These are phyloP conservation scores for Procambarus virginalis DNA, from an alignment of 1,140 invertebrate genomes.

Conservation along the genomic window DNA sequence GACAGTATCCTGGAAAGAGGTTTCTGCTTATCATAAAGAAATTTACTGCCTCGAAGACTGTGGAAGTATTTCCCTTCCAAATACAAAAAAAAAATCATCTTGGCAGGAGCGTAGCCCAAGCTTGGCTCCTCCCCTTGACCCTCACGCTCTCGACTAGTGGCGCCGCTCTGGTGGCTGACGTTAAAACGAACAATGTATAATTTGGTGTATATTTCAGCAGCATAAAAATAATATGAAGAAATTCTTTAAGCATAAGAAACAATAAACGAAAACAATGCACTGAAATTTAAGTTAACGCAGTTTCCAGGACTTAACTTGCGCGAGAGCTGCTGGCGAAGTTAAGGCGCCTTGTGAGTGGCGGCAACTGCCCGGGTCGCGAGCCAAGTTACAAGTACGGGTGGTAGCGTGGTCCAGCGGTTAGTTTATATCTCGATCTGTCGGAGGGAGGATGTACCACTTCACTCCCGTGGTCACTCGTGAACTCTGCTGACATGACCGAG, in stretches of 20 bases:
- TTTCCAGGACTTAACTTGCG: background rate
- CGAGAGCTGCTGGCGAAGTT: conserved; percentile 20
- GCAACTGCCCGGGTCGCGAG: conserved; percentile 46
- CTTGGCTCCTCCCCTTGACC: conserved; percentile 33
- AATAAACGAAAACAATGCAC: background rate
- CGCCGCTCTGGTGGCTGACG: conserved; percentile 44
- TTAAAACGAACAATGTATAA: background rate
- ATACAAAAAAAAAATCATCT: background rate
- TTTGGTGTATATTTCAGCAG: background rate
- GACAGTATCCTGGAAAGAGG: background rate
- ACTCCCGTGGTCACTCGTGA: conserved; percentile 47
- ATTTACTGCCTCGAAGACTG: background rate
- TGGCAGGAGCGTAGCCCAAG: background rate
- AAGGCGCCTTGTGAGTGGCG: conserved; percentile 18
- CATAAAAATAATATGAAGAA: conserved; percentile 5
- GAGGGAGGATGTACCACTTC: conserved; percentile 49
- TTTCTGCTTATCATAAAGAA: background rate
- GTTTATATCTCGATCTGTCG: conserved; percentile 56
- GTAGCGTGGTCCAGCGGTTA: conserved; percentile 30
- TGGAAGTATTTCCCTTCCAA: background rate
- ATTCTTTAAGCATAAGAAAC: background rate
- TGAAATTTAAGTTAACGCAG: background rate
- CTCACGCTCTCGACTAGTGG: conserved; percentile 35
- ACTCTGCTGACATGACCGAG: conserved; percentile 55
- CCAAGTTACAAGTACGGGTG: conserved; percentile 62